A percentile compares a stretch with the other conserved stretches of the same genome.
These are phyloP conservation scores for Lottia scabra DNA, from an alignment of 2,888 invertebrate species.

Conservation along the genomic window DNA sequence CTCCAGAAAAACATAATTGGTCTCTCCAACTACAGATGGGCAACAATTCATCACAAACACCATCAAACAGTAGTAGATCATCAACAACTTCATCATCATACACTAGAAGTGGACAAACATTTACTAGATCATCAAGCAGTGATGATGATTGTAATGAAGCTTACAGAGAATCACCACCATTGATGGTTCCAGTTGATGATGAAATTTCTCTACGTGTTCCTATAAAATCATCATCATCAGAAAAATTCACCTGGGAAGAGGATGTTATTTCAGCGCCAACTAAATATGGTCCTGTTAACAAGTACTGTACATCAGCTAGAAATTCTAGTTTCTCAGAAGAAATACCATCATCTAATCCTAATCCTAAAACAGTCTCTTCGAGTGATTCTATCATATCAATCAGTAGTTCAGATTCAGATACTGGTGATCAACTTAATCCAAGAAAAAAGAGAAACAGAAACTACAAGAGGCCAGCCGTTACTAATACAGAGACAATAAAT, in stretches of 20 bases:
- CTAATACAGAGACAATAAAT: background rate
- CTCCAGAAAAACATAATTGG: constrained; percentile 11
- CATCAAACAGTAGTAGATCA: background rate
- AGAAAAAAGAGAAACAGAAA: background rate
- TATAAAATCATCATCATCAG: constrained; percentile 44
- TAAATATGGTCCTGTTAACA: background rate
- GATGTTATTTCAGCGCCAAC: background rate
- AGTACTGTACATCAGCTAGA: background rate
- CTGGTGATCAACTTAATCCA: background rate
- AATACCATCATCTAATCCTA: background rate
- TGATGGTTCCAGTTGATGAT: constrained; percentile 16
- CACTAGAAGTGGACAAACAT: background rate
- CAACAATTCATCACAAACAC: background rate
- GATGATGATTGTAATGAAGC: background rate
- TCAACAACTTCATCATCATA: background rate
- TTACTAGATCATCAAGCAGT: background rate
- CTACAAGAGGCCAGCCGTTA: background rate
- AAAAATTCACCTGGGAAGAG: background rate
- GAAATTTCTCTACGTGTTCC: constrained; percentile 17
- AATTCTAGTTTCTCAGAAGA: too few species aligned
- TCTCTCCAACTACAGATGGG: constrained; percentile 11
- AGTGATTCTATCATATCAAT: background rate
- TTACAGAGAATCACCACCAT: constrained; percentile 6
- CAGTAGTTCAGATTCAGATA: background rate
- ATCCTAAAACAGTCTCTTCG: background rate